Percentiles rank a stretch among this genome's conserved stretches.
These are phyloP conservation scores for Cyclopterus lumpus DNA, from an alignment of 2,797 vertebrate species.

Conservation along the genomic window DNA sequence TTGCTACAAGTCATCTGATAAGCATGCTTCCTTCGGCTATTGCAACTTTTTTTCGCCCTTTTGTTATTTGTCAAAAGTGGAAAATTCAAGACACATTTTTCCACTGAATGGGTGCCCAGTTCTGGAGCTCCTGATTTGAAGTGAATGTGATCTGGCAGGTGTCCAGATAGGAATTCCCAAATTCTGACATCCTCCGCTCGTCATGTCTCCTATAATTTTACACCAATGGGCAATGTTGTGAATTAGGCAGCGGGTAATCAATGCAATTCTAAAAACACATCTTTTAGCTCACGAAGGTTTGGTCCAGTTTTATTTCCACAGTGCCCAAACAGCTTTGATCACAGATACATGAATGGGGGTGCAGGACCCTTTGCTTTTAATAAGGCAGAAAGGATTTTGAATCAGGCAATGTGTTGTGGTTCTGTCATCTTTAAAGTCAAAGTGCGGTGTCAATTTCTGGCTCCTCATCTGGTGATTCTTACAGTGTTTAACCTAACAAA, in stretches of 20 bases:
- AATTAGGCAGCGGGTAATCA: constrained; percentile 53
- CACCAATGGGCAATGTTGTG: constrained; percentile 58
- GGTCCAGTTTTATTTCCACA: neutral
- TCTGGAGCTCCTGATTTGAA: constrained; percentile 75
- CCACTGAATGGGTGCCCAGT: constrained; percentile 65
- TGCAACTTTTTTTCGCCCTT: constrained; percentile 42
- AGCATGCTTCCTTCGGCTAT: constrained; percentile 57
- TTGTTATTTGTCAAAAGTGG: constrained; percentile 73
- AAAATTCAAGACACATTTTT: constrained; percentile 84
- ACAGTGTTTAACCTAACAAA: constrained; percentile 29
- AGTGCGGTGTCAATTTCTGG: neutral
- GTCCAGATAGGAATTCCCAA: constrained; percentile 68
- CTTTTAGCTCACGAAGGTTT: neutral
- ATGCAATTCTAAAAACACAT: neutral
- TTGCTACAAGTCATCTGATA: constrained; percentile 75
- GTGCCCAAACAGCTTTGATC: neutral
- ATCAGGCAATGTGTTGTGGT: constrained; percentile 2
- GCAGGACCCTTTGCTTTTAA: constrained; percentile 12
- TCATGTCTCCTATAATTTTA: constrained; percentile 55
- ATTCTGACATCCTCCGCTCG: constrained; percentile 62
- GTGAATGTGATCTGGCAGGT: constrained; percentile 78
- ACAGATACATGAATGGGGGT: neutral
- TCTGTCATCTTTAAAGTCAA: constrained; percentile 10
- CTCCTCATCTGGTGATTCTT: constrained; percentile 8
- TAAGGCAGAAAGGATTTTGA: neutral